Conservation (phyloP, 2,113 vertebrate species). For the Mormoops blainvillei region DNA sequence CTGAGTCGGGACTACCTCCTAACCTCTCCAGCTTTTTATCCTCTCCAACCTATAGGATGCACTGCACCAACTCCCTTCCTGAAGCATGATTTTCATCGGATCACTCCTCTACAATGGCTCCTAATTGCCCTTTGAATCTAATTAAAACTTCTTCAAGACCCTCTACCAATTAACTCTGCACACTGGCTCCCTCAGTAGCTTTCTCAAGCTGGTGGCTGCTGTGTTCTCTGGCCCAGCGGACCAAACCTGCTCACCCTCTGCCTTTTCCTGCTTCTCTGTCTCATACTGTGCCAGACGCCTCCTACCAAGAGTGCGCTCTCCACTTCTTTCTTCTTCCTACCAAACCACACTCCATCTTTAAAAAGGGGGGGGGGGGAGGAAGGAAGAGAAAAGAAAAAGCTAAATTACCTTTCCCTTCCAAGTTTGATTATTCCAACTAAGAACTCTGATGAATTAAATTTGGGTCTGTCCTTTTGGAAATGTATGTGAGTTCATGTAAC, state of each 20-base stretch:
- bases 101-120: slow-evolving; percentile 4
- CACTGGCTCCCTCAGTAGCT: not conserved
- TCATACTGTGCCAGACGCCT: not conserved
- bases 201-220: not conserved
- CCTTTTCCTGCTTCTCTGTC: not conserved
- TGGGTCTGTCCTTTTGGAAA: not conserved
- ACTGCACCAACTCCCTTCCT: not conserved
- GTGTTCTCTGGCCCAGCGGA: not conserved
- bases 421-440: not conserved
- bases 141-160: slow-evolving; percentile 61
- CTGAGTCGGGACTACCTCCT: not conserved
- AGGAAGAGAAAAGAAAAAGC: not conserved
- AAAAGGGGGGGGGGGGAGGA: too few relatives aligned
- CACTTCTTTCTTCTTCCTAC: not conserved
- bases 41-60: not conserved
- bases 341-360: not conserved
- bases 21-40: not conserved
- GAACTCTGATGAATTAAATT: not conserved
- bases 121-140: slow-evolving; percentile 50
- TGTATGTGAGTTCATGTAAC: not conserved
- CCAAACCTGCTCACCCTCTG: not conserved
- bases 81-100: not conserved
- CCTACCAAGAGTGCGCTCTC: not conserved
- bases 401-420: not conserved
- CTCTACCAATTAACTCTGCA: slow-evolving; percentile 33